A percentile compares a stretch with the other conserved stretches of the same genome.
These are phyloP conservation scores for Lysiphlebus fabarum DNA, from an alignment of 1,140 invertebrate species.

Conservation along the genomic window DNA sequence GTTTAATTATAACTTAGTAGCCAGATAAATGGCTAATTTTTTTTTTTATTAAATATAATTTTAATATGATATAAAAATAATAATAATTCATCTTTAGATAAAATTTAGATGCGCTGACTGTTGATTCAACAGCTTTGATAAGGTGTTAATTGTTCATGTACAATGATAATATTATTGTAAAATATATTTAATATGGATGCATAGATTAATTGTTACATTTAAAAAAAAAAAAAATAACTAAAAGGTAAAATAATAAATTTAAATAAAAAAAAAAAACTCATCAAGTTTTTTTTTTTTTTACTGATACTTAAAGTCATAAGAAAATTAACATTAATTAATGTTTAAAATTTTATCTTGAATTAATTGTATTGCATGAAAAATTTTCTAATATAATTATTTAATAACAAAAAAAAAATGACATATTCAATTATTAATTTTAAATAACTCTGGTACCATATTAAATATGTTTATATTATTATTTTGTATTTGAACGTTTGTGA, in stretches of 20 bases:
- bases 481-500: slow-evolving; percentile 50
- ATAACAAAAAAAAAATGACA: slow-evolving; percentile 3
- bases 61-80: no score
- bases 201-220: slow-evolving; percentile 28
- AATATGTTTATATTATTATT: slow-evolving; percentile 50
- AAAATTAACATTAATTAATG: background rate
- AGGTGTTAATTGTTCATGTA: slow-evolving; percentile 54
- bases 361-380: background rate
- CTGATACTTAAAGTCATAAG: background rate
- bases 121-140: slow-evolving; percentile 31
- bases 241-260: background rate
- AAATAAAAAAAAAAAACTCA: background rate
- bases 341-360: background rate
- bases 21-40: no score
- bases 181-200: slow-evolving; percentile 55
- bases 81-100: background rate
- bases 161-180: slow-evolving; percentile 55
- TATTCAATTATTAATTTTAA: slow-evolving; percentile 7
- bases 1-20: no score
- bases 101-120: slow-evolving; percentile 34
- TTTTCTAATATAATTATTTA: background rate
- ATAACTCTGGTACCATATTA: slow-evolving; percentile 42
- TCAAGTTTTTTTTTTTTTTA: background rate
- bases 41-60: no score
- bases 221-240: slow-evolving; percentile 8